Base-by-base conservation (phyloP, 2,888 invertebrate species). In the Ernsta delagoae region DNA sequence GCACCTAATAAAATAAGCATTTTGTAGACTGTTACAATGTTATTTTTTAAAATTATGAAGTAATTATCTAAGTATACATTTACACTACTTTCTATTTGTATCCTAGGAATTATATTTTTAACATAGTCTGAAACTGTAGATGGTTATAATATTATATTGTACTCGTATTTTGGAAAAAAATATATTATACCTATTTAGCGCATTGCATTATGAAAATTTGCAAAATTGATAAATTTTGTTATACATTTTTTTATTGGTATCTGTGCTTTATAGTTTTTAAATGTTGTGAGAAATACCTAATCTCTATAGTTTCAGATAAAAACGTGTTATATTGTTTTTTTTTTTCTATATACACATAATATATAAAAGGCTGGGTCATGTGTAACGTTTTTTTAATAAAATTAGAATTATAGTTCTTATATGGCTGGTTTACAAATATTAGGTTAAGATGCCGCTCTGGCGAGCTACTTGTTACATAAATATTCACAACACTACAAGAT, bases 361-460 rank as follows among this genome's bases (percentile, higher is more conserved):
- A 61, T 67, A 70, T 69, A 62, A 77, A 86, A 88, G 88, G 89
- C 89, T 90, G 90, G 88, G 88, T 82, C 80, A 78, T 75, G 89
- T 90, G 88, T 89, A 88, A 82, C 80, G 70, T 72, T 72, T 59
- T 72, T 71, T n/a, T n/a, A 73, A 72, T 71, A 71, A 73, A 67
- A 57, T 71, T 73, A 75, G 71, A 59, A 45, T 69, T 68, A 70
- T 68, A 57, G 45, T 67, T 68, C 70, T n/a, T n/a, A 65, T 70
- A 71, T 71, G 71, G 72, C 74, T 74, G 72, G 64, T 65, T 71
- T 65, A 65, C 70, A 53, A 73, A 71, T 71, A 67, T 63, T 74
- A 75, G 72, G 66, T 70, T 74, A 70, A 70, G 72, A 50, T 50
- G 61, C 64, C 68, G 48, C 43, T 64, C 12, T 3, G 70, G 69